Percentiles rank a stretch among this genome's conserved stretches.
Conservation (phyloP, 2,797 vertebrate species). For the Tenualosa ilisha region DNA sequence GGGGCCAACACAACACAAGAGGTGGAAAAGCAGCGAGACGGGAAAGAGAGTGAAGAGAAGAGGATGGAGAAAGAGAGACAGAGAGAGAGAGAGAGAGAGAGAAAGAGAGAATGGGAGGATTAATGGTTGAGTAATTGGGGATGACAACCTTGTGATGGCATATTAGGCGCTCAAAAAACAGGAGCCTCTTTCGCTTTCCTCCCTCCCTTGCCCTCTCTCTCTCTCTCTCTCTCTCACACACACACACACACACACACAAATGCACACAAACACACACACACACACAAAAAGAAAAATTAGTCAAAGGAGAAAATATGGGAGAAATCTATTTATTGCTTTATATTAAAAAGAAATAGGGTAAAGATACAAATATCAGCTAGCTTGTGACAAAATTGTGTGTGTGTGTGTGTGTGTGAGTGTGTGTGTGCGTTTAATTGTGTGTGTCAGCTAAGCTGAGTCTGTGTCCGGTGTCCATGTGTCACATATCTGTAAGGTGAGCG, state of each 20-base stretch:
- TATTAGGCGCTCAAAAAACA: conserved; percentile 60
- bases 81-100: conserved; percentile 35
- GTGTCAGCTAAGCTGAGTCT: too few species aligned
- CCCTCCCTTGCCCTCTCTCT: neutral
- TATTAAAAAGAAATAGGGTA: neutral
- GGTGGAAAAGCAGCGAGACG: conserved; percentile 33
- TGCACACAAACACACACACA: too few species aligned
- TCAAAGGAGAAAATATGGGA: neutral
- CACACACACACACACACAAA: too few species aligned
- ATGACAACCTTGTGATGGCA: conserved; percentile 62
- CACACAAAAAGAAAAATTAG: neutral
- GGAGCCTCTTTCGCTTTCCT: neutral
- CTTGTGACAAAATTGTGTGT: neutral
- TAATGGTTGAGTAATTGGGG: conserved; percentile 65
- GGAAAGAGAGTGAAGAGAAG: conserved; percentile 26
- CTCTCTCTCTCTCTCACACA: neutral
- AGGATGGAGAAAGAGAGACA: conserved; percentile 31
- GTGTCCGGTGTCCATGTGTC: too few species aligned
- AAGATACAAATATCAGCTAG: neutral
- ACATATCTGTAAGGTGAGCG: too few species aligned
- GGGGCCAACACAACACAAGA: neutral
- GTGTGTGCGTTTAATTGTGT: neutral
- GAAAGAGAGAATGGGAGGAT: conserved; percentile 58
- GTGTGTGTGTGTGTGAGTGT: neutral
- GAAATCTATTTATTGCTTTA: neutral